A percentile compares a stretch with the other conserved stretches of the same genome.
Conservation (phyloP, 2,113 vertebrate genomes). For the Bufo bufo region DNA sequence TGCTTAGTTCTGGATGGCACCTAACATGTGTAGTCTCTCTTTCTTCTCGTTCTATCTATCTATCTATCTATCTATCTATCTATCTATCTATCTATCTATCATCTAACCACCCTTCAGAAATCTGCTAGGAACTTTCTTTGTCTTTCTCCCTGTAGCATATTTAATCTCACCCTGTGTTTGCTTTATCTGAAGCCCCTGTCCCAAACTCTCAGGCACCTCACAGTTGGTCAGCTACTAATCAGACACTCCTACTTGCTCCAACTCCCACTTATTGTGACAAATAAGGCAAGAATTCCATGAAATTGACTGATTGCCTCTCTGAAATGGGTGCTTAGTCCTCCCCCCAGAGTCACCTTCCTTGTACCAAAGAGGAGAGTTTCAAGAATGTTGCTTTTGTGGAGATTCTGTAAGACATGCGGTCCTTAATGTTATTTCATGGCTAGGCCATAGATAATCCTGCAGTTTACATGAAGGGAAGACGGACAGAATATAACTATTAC, state of each 20-base stretch:
- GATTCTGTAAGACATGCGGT: background rate
- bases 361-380: conserved; percentile 17
- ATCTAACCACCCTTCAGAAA: background rate
- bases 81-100: conserved; percentile 49
- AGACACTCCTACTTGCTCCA: conserved; percentile 56
- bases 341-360: conserved; percentile 33
- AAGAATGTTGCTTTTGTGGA: conserved; percentile 24
- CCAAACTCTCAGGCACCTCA: conserved; percentile 49
- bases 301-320: conserved; percentile 58
- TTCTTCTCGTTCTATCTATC: conserved; percentile 30
- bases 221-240: conserved; percentile 53
- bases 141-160: conserved; percentile 52
- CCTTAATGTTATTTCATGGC: conserved; percentile 20
- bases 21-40: conserved; percentile 39
- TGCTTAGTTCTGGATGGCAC: background rate
- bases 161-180: conserved; percentile 56
- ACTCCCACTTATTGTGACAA: conserved; percentile 58
- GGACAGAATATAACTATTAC: background rate
- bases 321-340: conserved; percentile 29
- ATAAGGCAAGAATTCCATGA: conserved; percentile 54
- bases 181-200: conserved; percentile 53
- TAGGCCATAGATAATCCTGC: background rate
- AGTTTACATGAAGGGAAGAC: background rate
- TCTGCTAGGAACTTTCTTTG: conserved; percentile 43
- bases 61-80: conserved; percentile 59